Evolutionary conservation across 37 sponge, comb jelly and placozoan genomes (phyloP), one percentile per base, ranked within the genome.

Genomic region (Chondrosia reniformis): DNA sequence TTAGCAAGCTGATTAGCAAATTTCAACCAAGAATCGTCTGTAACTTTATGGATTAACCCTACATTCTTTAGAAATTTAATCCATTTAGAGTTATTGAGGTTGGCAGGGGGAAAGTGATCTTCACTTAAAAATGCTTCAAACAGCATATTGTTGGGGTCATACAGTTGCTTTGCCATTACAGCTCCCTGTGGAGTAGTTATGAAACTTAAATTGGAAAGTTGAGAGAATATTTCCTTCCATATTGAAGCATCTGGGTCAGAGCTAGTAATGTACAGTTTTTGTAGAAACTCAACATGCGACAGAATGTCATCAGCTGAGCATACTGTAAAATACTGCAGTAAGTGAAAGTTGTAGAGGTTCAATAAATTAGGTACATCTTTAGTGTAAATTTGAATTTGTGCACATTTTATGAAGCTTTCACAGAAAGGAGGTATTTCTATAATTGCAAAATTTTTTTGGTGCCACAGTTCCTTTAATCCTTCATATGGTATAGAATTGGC

Each of bases 1-100:
- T 59, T 30, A 59, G 61, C 61, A 59, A 59, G 61, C 28, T 19
- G 17, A 59, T 59, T 59, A 5, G 61, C 61, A 59, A 59, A 59
- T 59, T 13, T 6, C 6, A 59, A 30, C 61, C 61, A 59, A 59
- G 28, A 5, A 25, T 59, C 30, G 22, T 30, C n/a, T 59, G 61
- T 30, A 7, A 59, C 61, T 30, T 6, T 59, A 6, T 59, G 17
- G 28, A 59, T 59, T 59, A 59, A 59, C 6, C 61, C 61, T 30
- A 59, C 4, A 59, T 13, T 25, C n/a, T 30, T 25, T 7, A 59
- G 61, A 59, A 59, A 59, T 13, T 59, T 13, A 6, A 59, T 7
- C 4, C 22, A 30, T 13, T 5, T 59, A 59, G 17, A 30, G n/a
- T 59, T 6, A 7, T 59, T 30, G 6, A 7, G 30, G 30, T 6